Percentiles rank a stretch among this genome's conserved stretches.
phyloP scores from a whole-genome alignment of 2,888 invertebrate species.

The Rhodophaea formosa region DNA sequence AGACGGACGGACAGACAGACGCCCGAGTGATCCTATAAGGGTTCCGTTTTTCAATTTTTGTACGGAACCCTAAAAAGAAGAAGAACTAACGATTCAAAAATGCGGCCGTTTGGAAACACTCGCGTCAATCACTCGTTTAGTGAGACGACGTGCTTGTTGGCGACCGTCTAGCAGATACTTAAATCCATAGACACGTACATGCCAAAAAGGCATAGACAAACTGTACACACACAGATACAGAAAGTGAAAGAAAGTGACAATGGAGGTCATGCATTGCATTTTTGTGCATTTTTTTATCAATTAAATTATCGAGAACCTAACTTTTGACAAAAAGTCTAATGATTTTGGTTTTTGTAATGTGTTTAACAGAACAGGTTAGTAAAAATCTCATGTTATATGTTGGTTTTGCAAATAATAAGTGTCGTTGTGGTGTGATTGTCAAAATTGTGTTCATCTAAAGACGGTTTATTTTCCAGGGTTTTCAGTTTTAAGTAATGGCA shows the following conservation, averaged over 20 bases:
- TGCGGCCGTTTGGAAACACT: too few species aligned
- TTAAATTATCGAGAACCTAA: conserved; percentile 32
- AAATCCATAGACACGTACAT: not conserved
- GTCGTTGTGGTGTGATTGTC: conserved; percentile 44
- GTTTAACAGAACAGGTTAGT: conserved; percentile 41
- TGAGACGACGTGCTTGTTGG: too few species aligned
- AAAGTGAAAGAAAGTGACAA: conserved; percentile 70
- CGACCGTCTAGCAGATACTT: too few species aligned
- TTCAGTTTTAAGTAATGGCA: conserved; percentile 68
- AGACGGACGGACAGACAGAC: too few species aligned
- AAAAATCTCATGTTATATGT: conserved; percentile 22
- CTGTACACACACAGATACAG: conserved; percentile 23
- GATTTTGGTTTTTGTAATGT: conserved; percentile 47
- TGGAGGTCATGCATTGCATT: conserved; percentile 79
- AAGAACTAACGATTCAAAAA: too few species aligned
- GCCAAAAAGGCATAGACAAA: not conserved
- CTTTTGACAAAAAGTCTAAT: conserved; percentile 40
- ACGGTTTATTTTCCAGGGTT: conserved; percentile 53
- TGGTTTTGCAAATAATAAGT: conserved; percentile 25
- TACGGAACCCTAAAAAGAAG: too few species aligned
- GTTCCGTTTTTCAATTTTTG: too few species aligned
- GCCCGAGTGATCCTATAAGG: too few species aligned
- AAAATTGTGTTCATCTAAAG: conserved; percentile 40
- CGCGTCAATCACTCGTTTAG: too few species aligned
- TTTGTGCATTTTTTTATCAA: conserved; percentile 60